Percentiles rank a stretch among this genome's conserved stretches.
Conservation (phyloP, 2,113 vertebrate species). For the Micromys minutus region DNA sequence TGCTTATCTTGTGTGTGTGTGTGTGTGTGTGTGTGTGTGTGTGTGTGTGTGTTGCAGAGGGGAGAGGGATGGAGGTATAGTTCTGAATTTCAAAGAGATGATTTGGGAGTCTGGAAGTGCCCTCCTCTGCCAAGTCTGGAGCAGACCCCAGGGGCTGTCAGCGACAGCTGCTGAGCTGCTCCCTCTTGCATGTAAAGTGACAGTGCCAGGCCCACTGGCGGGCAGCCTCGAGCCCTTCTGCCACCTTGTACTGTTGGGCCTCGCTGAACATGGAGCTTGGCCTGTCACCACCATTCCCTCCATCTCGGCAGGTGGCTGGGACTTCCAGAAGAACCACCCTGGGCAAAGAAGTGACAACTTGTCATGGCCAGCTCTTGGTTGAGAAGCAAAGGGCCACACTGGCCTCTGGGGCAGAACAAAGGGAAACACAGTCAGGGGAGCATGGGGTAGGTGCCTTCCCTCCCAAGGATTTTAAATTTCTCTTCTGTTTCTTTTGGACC, state of each 20-base stretch:
- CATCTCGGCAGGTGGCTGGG: conserved; percentile 44
- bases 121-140: conserved; percentile 69
- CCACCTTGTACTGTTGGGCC: conserved; percentile 61
- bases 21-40: neutral
- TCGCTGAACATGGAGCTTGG: conserved; percentile 18
- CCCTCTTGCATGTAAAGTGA: conserved; percentile 71
- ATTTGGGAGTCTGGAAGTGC: conserved; percentile 71
- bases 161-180: conserved; percentile 76
- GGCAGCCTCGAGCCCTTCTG: conserved; percentile 54
- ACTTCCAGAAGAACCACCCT: conserved; percentile 28
- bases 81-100: conserved; percentile 72
- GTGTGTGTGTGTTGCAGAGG: neutral
- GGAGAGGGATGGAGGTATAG: neutral
- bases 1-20: conserved; percentile 3
- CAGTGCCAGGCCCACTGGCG: neutral
- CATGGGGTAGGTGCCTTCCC: neutral
- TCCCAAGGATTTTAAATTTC: neutral
- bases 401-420: neutral
- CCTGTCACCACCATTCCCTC: conserved; percentile 39
- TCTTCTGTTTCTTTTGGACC: neutral
- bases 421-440: neutral
- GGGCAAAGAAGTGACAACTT: conserved; percentile 72
- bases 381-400: neutral
- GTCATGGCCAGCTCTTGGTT: neutral
- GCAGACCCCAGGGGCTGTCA: conserved; percentile 66